Percentiles rank a stretch among this genome's conserved stretches.
Evolutionary conservation across 2,113 vertebrate species (phyloP).

Genomic region (Elanus axillaris): DNA sequence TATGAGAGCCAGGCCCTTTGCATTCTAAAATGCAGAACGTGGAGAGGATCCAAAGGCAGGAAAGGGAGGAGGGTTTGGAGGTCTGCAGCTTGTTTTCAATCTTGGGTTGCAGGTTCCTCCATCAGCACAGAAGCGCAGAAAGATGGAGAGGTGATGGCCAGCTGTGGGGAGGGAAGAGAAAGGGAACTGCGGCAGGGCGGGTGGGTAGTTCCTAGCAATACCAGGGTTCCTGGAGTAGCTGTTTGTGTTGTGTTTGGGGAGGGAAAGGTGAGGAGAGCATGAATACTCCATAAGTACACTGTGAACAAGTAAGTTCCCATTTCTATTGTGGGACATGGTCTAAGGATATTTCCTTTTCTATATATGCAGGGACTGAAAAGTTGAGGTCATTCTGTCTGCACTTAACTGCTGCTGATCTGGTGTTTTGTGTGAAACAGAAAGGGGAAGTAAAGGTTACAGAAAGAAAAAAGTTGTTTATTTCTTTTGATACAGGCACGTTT

Average conservation of each 20-base stretch:
- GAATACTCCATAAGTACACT: background rate
- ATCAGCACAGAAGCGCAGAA: background rate
- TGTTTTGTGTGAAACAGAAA: background rate
- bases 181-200: background rate
- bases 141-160: background rate
- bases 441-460: background rate
- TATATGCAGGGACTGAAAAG: background rate
- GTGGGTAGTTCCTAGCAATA: background rate
- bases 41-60: background rate
- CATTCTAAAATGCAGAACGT: background rate
- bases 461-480: constrained; percentile 1
- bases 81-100: background rate
- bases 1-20: background rate
- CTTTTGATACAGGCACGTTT: background rate
- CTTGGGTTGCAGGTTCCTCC: background rate
- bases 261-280: background rate
- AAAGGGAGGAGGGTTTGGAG: background rate
- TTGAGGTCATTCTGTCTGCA: background rate
- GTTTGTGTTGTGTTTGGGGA: background rate
- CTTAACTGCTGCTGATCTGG: background rate
- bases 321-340: fast-evolving
- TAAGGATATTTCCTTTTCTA: background rate
- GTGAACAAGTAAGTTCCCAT: background rate
- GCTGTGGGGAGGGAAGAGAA: background rate
- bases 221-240: background rate